Base-by-base conservation (phyloP, 30 jellyfish, hydroid and myxozoan species). In the Aurelia aurita complex sp. Pacific region DNA sequence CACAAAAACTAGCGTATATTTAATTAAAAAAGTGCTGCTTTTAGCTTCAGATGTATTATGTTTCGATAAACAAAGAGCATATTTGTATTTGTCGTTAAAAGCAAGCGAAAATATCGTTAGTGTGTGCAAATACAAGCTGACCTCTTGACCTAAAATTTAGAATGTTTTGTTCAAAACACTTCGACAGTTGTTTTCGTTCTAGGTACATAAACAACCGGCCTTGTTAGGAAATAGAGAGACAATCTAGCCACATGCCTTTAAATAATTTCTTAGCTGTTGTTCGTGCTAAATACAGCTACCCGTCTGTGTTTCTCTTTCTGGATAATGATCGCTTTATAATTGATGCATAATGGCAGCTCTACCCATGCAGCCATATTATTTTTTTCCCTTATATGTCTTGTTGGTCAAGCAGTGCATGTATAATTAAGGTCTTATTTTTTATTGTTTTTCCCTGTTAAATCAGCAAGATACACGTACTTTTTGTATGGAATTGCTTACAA, bases 271-370 rank as follows among this genome's bases (percentile, higher is more conserved):
- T 42, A 53, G 52, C 40, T 11, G 36, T 43, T 77, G 33, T 61
- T 19, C 54, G 16, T 18, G 51, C 50, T 77, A 38, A 60, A 77
- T 77, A 61, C 67, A 77, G 77, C 43, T 61, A 77, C 87, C 87
- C 57, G 87, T 65, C 64, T 63, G 87, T 40, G 79, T 55, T 13
- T 29, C 51, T 11, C 86, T 23, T 77, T 77, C 67, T 77, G 77
- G 10, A 62, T 14, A 51, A 34, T 33, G 9, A 7, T 35, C 57
- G 63, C 85, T 10, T 35, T 35, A 40, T 15, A 19, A 67, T 67
- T 17, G 60, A 29, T 19, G 42, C 23, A 33, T 67, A 67, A 67
- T 67, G n/a, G 77, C 42, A 17, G 35, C 4, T 67, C 77, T 17
- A 19, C n/a, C 54, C 51, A 19, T 46, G 57, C 57, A 5, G 57